phyloP scores from a whole-genome alignment of 2,888 invertebrate genomes.

The Hydroisotoma schaefferi region DNA sequence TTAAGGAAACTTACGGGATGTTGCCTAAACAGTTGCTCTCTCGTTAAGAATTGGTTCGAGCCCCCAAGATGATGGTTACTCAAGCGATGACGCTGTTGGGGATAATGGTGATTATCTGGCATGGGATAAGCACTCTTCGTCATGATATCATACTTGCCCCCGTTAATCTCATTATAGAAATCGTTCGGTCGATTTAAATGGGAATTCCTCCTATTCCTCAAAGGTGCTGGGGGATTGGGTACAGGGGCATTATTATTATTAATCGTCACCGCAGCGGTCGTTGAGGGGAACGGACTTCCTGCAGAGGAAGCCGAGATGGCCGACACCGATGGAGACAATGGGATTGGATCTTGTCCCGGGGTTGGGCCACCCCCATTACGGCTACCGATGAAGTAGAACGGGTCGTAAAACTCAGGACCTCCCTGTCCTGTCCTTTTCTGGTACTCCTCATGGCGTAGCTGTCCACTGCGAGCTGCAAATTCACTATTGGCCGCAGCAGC shows the following conservation, averaged over 20 bases:
- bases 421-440: conserved; percentile 28
- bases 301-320: not conserved
- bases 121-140: conserved; percentile 19
- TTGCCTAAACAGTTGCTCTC: conserved; percentile 36
- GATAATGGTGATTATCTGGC: conserved; percentile 3
- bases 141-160: conserved; percentile 37
- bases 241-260: conserved; percentile 1
- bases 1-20: conserved; percentile 39
- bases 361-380: conserved; percentile 1
- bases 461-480: conserved; percentile 23
- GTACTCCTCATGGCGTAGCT: conserved; percentile 30
- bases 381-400: conserved; percentile 34
- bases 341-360: not conserved
- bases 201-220: conserved; percentile 38
- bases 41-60: conserved; percentile 36
- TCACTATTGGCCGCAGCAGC: conserved; percentile 8
- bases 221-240: conserved; percentile 17
- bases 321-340: conserved; percentile 2
- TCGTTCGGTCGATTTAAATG: conserved; percentile 20
- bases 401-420: conserved; percentile 34
- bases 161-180: conserved; percentile 28
- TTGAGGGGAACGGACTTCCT: conserved; percentile 4
- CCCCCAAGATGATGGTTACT: conserved; percentile 13
- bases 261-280: not conserved
- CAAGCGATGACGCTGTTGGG: conserved; percentile 9